Evolutionary conservation across 2,797 vertebrate species (phyloP).

Genomic region (Acipenser oxyrinchus): DNA sequence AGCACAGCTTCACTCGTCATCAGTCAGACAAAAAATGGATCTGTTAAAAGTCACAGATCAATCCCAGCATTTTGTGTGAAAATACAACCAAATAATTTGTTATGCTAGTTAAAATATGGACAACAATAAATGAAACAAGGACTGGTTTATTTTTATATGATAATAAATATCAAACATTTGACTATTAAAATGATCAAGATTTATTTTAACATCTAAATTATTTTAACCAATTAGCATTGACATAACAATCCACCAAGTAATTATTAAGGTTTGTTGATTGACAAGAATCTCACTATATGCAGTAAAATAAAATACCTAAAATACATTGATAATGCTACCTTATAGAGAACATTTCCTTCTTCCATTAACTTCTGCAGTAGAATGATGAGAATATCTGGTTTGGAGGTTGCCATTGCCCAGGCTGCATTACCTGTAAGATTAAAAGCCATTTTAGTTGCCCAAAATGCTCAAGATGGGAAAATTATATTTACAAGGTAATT

Average conservation of each 20-base stretch:
- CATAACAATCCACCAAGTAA: too few relatives aligned
- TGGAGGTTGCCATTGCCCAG: constrained; percentile 99
- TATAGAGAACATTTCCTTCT: constrained; percentile 92
- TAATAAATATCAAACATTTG: too few relatives aligned
- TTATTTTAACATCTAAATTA: too few relatives aligned
- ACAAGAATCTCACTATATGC: too few relatives aligned
- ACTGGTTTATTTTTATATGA: too few relatives aligned
- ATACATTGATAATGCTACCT: constrained; percentile 55
- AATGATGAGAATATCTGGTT: constrained; percentile 95
- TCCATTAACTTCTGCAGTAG: constrained; percentile 98
- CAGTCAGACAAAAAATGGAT: constrained; percentile 45
- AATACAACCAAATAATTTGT: neutral
- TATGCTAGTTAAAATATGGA: too few relatives aligned
- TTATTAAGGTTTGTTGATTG: too few relatives aligned
- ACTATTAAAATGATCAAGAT: too few relatives aligned
- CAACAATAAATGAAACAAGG: too few relatives aligned
- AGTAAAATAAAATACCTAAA: too few relatives aligned
- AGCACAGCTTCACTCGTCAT: constrained; percentile 30
- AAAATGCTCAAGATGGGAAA: constrained; percentile 16
- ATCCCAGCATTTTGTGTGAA: constrained; percentile 34
- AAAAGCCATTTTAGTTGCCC: constrained; percentile 6
- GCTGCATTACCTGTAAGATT: constrained; percentile 82
- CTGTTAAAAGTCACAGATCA: constrained; percentile 49
- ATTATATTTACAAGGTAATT: constrained; percentile 42
- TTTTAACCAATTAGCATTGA: too few relatives aligned